phyloP scores from a whole-genome alignment of 2,797 vertebrate species.

The Artibeus jamaicensis region DNA sequence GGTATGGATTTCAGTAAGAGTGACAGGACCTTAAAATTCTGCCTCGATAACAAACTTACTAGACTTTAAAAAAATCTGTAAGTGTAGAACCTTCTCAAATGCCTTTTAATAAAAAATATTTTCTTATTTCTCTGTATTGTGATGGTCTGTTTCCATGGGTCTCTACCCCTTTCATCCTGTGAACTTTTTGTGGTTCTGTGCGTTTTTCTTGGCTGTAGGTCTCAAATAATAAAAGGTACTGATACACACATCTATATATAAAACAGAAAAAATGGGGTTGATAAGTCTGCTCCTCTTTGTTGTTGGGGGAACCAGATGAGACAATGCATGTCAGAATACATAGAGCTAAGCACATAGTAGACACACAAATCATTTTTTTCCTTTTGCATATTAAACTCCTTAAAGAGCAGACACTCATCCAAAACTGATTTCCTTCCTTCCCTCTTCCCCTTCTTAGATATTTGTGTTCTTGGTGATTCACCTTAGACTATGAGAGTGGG shows the following conservation, averaged over 20 bases:
- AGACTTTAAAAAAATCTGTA: not conserved
- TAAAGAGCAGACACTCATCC: not conserved
- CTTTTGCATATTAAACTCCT: not conserved
- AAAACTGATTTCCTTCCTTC: not conserved
- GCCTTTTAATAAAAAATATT: conserved; percentile 28
- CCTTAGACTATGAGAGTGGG: not conserved
- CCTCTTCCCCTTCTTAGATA: not conserved
- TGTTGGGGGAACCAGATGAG: not conserved
- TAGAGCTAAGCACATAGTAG: not conserved
- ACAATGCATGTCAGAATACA: not conserved
- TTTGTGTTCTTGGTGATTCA: not conserved
- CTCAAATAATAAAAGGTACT: conserved; percentile 18
- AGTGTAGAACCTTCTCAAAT: not conserved
- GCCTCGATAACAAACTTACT: conserved; percentile 23
- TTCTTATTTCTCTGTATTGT: conserved; percentile 12
- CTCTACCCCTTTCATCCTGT: not conserved
- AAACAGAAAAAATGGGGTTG: not conserved
- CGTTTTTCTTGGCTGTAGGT: conserved; percentile 20
- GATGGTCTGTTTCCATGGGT: conserved; percentile 8
- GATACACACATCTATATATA: not conserved
- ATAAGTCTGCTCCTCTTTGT: not conserved
- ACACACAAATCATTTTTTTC: not conserved
- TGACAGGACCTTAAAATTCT: not conserved
- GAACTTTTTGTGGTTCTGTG: not conserved
- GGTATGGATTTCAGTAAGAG: not conserved